A percentile compares a stretch with the other conserved stretches of the same genome.
Evolutionary conservation across 35 echinoderm and acorn worm species (phyloP).

Genomic region (Lytechinus pictus): DNA sequence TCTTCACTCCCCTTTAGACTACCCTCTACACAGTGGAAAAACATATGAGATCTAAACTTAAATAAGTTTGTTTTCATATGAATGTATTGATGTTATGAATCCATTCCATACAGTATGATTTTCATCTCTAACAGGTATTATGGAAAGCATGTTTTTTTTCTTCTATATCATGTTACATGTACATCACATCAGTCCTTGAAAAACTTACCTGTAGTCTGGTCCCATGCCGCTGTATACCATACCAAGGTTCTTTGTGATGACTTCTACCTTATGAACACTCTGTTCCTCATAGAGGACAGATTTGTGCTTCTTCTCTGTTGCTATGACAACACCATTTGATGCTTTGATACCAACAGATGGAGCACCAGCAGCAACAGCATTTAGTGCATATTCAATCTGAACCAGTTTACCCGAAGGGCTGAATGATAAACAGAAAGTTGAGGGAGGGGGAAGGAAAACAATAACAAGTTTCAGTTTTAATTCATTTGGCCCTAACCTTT

Average conservation of each 20-base stretch:
- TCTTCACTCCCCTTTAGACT: too few species aligned
- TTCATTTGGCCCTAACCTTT: too few species aligned
- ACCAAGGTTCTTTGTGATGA: conserved; percentile 97
- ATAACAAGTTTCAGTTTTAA: too few species aligned
- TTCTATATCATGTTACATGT: too few species aligned
- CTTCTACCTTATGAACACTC: conserved; percentile 94
- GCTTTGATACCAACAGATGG: conserved; percentile 96
- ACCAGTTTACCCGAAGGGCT: conserved; percentile 99
- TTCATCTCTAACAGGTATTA: too few species aligned
- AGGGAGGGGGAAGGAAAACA: neutral
- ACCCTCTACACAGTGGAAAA: too few species aligned
- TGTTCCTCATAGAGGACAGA: conserved; percentile 97
- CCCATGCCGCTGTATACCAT: conserved; percentile 99
- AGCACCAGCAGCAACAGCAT: conserved; percentile 94
- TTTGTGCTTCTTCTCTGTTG: conserved; percentile 99
- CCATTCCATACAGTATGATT: too few species aligned
- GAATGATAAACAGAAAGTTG: neutral
- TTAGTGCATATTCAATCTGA: conserved; percentile 99
- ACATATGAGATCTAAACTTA: too few species aligned
- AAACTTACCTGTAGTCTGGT: conserved; percentile 90
- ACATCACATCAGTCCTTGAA: too few species aligned
- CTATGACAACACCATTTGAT: conserved; percentile 97
- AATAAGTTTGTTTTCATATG: too few species aligned
- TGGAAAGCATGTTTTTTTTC: too few species aligned
- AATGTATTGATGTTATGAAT: too few species aligned